Evolutionary conservation across 2,113 vertebrate genomes (phyloP), one percentile per base, ranked within the genome.

Genomic region (Oryzias woworae): DNA sequence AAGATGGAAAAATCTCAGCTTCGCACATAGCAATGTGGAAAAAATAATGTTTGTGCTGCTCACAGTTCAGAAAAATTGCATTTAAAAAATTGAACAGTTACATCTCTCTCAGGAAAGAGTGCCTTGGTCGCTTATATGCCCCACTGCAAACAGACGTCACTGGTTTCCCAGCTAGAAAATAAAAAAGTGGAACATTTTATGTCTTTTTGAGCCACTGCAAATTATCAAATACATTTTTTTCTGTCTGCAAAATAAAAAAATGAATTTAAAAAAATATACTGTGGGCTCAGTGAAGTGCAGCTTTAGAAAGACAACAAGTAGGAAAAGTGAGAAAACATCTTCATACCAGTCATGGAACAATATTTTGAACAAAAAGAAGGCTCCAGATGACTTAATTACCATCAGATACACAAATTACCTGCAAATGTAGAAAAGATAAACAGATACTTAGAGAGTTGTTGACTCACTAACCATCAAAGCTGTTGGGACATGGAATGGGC

Each of bases 81-180:
- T 56, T 69, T n/a, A 52, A 57, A 66, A 77, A 51, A 78, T 62
- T 62, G 41, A 70, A 3, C 43, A 71, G 53, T 17, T 44, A 59
- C 43, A 47, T 63, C 49, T 72, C 46, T 53, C 26, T 53, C 57
- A 31, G 63, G 53, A 59, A 50, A 54, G 53, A 18, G 47, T 50
- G 20, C 22, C 60, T 61, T 56, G 26, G 42, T 53, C 66, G 46
- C 56, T 72, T 26, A 58, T 49, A 59, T 41, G 53, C 41, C 20
- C 47, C 13, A 2, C 42, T 42, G 58, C 52, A 36, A 73, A 48
- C 59, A 17, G 28, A 20, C 46, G 44, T 16, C 24, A n/a, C 53
- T 24, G 54, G 26, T 69, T 64, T 53, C 45, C 36, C 59, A 56
- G 28, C 47, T 31, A 45, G n/a, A 54, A 53, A 45, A 61, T 44